Evolutionary conservation across 1,140 invertebrate species (phyloP), one percentile per base, ranked within the genome.

Genomic region (Contarinia nasturtii): DNA sequence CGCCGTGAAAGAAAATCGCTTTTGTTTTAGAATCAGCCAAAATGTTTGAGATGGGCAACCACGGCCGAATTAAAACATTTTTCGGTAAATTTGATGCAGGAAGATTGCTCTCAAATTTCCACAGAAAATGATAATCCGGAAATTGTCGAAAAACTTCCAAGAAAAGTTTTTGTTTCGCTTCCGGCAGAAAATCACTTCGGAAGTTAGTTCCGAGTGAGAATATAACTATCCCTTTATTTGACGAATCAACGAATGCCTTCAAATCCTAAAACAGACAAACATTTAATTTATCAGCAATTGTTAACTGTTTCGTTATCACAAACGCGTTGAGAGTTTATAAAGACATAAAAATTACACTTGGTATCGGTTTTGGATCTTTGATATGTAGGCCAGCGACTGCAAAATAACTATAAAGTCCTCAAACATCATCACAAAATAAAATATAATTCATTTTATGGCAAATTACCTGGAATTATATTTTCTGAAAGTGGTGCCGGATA

Each of bases 351-450:
- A n/a, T n/a, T n/a, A n/a, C n/a, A n/a, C n/a, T 45, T 54, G 53
- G 50, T 51, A 60, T 7, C 46, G 51, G 33, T 36, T 58, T 55
- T 20, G 54, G 49, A 11, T 46, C 52, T 51, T 62, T 59, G 33
- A 66, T 63, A 48, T 74, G 71, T 10, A 74, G 50, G 1, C 71
- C 73, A 19, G 69, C 72, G 5, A 74, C 64, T 53, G n/a, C n/a
- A n/a, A n/a, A n/a, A n/a, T n/a, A n/a, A n/a, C n/a, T n/a, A n/a
- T n/a, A n/a, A n/a, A n/a, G n/a, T n/a, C n/a, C n/a, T n/a, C n/a
- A n/a, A n/a, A n/a, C n/a, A n/a, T n/a, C n/a, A n/a, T n/a, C n/a
- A n/a, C n/a, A n/a, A n/a, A n/a, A n/a, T n/a, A n/a, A n/a, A n/a
- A n/a, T n/a, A n/a, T n/a, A n/a, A n/a, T n/a, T n/a, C n/a, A n/a